Conservation (phyloP, 2,797 vertebrate species). For the Cheirogaleus major region DNA sequence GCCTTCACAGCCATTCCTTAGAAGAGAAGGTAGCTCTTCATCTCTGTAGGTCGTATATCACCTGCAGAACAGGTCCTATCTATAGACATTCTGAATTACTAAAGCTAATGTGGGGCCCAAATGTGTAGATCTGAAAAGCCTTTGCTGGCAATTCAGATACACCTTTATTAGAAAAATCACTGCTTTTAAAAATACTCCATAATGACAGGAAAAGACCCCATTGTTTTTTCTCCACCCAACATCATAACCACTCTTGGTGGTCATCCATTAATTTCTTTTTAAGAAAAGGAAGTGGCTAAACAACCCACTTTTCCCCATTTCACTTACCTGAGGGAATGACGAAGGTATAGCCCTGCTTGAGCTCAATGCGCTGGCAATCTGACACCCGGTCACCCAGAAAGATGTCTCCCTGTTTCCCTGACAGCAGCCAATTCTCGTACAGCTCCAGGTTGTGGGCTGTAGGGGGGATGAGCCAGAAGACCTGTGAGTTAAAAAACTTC, state of each 20-base stretch:
- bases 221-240: background rate
- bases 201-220: background rate
- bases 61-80: background rate
- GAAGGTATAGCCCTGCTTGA: conserved; percentile 97
- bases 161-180: background rate
- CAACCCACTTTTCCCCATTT: background rate
- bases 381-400: conserved; percentile 96
- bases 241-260: background rate
- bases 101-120: background rate
- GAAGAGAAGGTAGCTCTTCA: background rate
- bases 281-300: background rate
- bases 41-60: background rate
- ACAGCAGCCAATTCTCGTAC: conserved; percentile 99
- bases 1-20: background rate
- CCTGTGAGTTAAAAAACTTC: conserved; percentile 86
- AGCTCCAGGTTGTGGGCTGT: conserved; percentile 96
- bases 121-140: background rate
- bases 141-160: background rate
- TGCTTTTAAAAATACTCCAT: background rate
- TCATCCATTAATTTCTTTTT: background rate
- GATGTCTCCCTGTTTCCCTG: conserved; percentile 98
- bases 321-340: conserved; percentile 96
- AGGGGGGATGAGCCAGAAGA: conserved; percentile 98
- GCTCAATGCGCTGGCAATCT: conserved; percentile 96
- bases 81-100: background rate